Evolutionary conservation across 2,888 invertebrate genomes (phyloP).

Genomic region (Antheraea assamensis): DNA sequence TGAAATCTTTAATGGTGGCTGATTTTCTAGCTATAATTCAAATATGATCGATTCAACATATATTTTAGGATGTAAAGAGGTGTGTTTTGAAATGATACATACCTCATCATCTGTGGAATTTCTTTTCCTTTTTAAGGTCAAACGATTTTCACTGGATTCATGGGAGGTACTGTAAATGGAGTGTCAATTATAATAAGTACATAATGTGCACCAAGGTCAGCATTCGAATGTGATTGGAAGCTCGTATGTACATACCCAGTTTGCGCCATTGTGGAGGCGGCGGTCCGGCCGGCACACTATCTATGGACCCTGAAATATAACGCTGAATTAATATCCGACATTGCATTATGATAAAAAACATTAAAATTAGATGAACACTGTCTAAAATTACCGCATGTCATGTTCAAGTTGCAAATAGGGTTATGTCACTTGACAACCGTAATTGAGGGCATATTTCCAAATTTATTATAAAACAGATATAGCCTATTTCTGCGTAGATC

Average conservation of each 20-base stretch:
- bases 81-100: constrained; percentile 35
- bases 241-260: constrained; percentile 68
- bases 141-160: constrained; percentile 65
- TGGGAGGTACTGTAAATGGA: constrained; percentile 63
- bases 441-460: constrained; percentile 61
- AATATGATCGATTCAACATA: constrained; percentile 25
- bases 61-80: constrained; percentile 22
- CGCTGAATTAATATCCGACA: constrained; percentile 39
- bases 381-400: constrained; percentile 80
- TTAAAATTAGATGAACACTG: constrained; percentile 49
- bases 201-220: constrained; percentile 65
- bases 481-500: constrained; percentile 39
- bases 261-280: constrained; percentile 69
- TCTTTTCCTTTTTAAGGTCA: constrained; percentile 73
- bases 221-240: constrained; percentile 41
- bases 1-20: constrained; percentile 69
- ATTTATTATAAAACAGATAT: constrained; percentile 43
- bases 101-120: constrained; percentile 76
- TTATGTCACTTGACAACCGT: constrained; percentile 79
- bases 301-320: constrained; percentile 61
- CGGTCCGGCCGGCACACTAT: constrained; percentile 51
- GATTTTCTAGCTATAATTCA: constrained; percentile 70
- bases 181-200: constrained; percentile 53
- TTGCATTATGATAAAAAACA: constrained; percentile 37
- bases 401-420: constrained; percentile 77